phyloP scores from a whole-genome alignment of 2,113 vertebrate genomes.

The Rhinogobius similis region DNA sequence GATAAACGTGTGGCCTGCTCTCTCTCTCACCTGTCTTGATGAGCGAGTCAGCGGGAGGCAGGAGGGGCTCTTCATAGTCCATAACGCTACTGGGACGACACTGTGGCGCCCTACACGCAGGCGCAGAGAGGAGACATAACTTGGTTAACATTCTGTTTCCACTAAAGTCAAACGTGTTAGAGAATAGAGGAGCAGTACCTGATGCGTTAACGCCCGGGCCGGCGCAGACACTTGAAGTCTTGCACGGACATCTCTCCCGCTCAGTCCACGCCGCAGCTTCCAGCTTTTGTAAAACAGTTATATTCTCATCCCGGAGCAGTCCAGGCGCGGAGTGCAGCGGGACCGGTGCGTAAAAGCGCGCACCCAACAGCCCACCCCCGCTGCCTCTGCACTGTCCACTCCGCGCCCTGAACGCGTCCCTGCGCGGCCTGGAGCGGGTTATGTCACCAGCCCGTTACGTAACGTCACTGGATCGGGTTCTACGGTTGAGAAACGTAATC shows the following conservation, averaged over 20 bases:
- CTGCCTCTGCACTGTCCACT: background rate
- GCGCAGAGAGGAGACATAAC: background rate
- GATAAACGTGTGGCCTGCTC: too few relatives aligned
- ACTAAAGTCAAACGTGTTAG: background rate
- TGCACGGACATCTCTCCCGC: slow-evolving; percentile 62
- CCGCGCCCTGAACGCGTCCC: slow-evolving; percentile 39
- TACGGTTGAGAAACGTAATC: slow-evolving; percentile 68
- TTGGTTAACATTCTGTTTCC: background rate
- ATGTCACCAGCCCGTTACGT: slow-evolving; percentile 75
- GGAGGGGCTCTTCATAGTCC: slow-evolving; percentile 75
- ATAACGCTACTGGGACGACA: slow-evolving; percentile 67
- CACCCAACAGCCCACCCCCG: slow-evolving; percentile 20
- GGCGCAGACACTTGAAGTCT: slow-evolving; percentile 69
- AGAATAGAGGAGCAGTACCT: slow-evolving; percentile 31
- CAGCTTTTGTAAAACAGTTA: slow-evolving; percentile 33
- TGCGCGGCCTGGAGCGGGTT: slow-evolving; percentile 57
- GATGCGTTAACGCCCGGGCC: slow-evolving; percentile 67
- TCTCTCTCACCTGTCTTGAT: slow-evolving; percentile 65
- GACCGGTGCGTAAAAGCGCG: slow-evolving; percentile 20
- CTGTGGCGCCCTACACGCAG: slow-evolving; percentile 33
- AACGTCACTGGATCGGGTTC: slow-evolving; percentile 68
- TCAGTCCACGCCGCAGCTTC: slow-evolving; percentile 25
- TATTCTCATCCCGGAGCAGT: slow-evolving; percentile 24
- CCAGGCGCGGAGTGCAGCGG: slow-evolving; percentile 36
- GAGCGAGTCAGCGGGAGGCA: slow-evolving; percentile 49